Base-by-base conservation (phyloP, 2,113 vertebrate genomes). In the Phrynosoma platyrhinos region DNA sequence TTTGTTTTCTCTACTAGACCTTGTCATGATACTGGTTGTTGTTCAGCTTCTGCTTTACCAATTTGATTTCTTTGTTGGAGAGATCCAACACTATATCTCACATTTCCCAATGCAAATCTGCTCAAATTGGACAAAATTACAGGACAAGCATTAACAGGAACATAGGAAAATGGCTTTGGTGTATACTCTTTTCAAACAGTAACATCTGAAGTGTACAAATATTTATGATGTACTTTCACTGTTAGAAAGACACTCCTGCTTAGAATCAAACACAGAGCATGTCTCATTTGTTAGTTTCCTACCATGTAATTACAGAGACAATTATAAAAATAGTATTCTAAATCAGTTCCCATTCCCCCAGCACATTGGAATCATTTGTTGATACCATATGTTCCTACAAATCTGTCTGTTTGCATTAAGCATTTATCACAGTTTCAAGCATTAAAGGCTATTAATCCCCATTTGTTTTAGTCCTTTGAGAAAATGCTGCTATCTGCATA, bases 361-460 rank as follows among this genome's bases (percentile, higher is more conserved):
- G 84, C 47, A 72, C 1, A 68, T 58, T 13, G 36, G 53, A 53
- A 36, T 62, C 85, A 62, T 72, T 94, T 90, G 83, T 79, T 90
- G 32, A 55, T 47, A 81, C 1, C 9, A 55, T 89, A 42, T 83
- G 86, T 2, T 78, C 9, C 3, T 89, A 79, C 9, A 86, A 6
- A 27, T 79, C 55, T 5, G 16, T 86, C 79, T 86, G 74, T 90
- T 86, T 94, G 72, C 82, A 55, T 90, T 93, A 91, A 93, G 40
- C 79, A 89, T 81, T 76, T 79, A 53, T 88, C 90, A 91, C 53
- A 91, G 14, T 71, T 91, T 90, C 69, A 84, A 72, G 81, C 27
- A 94, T 92, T 94, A 94, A 30, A 92, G 79, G 52, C 42, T 86
- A 79, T 66, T 92, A 91, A 93, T 25, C 30, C 88, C 66, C 84